Conservation (phyloP, 2,113 vertebrate genomes). For the Laticauda colubrina region DNA sequence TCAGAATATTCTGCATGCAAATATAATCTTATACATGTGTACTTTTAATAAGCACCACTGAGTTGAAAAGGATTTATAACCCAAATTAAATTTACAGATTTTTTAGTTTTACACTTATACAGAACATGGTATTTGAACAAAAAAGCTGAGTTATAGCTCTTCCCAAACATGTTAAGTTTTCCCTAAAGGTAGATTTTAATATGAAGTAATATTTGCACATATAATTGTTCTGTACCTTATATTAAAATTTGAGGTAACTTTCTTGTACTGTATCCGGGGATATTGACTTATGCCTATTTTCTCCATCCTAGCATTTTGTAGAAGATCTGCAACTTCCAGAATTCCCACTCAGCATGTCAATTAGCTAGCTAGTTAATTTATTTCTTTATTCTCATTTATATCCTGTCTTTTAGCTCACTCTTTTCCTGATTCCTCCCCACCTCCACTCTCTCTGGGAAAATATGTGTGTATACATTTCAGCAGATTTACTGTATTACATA, state of each 20-base stretch:
- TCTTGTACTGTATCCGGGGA: not conserved
- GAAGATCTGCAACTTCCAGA: not conserved
- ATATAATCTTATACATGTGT: not conserved
- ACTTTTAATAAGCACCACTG: not conserved
- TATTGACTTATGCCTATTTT: not conserved
- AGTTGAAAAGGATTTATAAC: not conserved
- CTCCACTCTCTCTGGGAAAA: not conserved
- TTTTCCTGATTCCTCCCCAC: not conserved
- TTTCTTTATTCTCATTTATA: not conserved
- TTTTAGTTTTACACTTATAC: not conserved
- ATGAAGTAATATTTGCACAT: not conserved
- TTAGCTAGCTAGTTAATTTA: not conserved
- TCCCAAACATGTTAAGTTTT: not conserved
- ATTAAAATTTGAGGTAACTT: not conserved
- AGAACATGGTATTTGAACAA: not conserved
- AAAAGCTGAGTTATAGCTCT: not conserved
- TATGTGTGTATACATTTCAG: not conserved
- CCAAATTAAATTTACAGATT: not conserved
- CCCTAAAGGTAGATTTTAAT: not conserved
- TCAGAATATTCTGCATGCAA: not conserved
- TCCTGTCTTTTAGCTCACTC: not conserved
- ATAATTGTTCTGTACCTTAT: not conserved
- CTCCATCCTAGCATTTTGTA: not conserved
- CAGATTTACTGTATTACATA: not conserved
- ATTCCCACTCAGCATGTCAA: not conserved